Evolutionary conservation across 2,888 invertebrate genomes (phyloP).

Genomic region (Drosophila sordidapex): DNA sequence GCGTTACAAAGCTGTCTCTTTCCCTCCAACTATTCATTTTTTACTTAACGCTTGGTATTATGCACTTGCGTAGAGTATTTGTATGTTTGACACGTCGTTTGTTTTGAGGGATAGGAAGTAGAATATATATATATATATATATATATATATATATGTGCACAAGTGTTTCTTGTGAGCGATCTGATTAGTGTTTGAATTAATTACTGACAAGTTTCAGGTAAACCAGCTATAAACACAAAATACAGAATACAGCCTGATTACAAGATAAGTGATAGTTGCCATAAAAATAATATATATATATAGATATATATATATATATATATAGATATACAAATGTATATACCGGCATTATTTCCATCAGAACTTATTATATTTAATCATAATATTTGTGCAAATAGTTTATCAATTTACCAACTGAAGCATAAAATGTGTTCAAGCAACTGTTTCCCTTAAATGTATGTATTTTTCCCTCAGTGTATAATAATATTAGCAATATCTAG

Average conservation of each 20-base stretch:
- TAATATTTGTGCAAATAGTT: background rate
- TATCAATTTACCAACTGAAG: background rate
- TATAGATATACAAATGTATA: background rate
- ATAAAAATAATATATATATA: background rate
- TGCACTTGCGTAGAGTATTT: conserved; percentile 25
- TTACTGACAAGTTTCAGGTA: background rate
- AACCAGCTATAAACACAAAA: background rate
- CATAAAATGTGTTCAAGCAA: background rate
- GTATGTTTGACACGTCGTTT: background rate
- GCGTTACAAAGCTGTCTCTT: background rate
- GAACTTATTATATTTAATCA: background rate
- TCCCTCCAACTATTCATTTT: background rate
- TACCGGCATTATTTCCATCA: background rate
- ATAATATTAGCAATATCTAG: background rate
- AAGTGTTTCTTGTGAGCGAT: background rate
- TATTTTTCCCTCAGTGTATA: background rate
- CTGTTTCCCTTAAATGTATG: background rate
- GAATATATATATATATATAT: background rate
- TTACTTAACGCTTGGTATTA: conserved; percentile 22
- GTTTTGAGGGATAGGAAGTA: background rate
- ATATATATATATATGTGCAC: background rate
- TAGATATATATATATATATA: background rate
- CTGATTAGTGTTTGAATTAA: background rate
- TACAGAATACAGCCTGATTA: background rate
- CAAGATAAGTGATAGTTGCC: background rate